phyloP scores from a whole-genome alignment of 2,888 invertebrate genomes.

The Phoronis australis region DNA sequence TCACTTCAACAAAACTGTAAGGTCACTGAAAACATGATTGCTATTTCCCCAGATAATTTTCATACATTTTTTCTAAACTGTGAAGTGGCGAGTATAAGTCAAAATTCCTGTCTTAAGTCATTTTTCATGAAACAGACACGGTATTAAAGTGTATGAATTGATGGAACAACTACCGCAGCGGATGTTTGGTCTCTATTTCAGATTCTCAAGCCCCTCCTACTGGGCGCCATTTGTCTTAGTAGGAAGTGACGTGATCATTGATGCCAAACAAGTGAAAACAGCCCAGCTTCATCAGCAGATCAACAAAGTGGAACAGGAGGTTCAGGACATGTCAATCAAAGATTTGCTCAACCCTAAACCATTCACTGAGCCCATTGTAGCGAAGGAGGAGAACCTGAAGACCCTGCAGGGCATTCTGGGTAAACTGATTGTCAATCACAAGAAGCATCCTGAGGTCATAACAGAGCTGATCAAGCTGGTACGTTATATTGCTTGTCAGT shows the following conservation, averaged over 20 bases:
- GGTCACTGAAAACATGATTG: no score
- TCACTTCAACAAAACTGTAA: no score
- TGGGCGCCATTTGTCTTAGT: constrained; percentile 37
- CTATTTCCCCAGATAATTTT: no score
- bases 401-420: constrained; percentile 26
- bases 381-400: constrained; percentile 28
- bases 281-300: constrained; percentile 43
- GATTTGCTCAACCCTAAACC: constrained; percentile 35
- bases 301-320: constrained; percentile 30
- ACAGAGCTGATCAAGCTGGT: constrained; percentile 36
- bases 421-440: constrained; percentile 24
- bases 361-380: constrained; percentile 23
- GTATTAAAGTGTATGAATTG: no score
- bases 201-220: no score
- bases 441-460: constrained; percentile 25
- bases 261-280: constrained; percentile 30
- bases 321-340: constrained; percentile 22
- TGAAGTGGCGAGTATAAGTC: no score
- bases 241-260: constrained; percentile 38
- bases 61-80: no score
- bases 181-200: no score
- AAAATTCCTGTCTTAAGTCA: no score
- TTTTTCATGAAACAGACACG: no score
- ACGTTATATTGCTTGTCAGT: no score
- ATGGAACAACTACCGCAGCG: no score